A percentile compares a stretch with the other conserved stretches of the same genome.
phyloP scores from a whole-genome alignment of 1,140 invertebrate species.

The Lepidostoma basale region DNA sequence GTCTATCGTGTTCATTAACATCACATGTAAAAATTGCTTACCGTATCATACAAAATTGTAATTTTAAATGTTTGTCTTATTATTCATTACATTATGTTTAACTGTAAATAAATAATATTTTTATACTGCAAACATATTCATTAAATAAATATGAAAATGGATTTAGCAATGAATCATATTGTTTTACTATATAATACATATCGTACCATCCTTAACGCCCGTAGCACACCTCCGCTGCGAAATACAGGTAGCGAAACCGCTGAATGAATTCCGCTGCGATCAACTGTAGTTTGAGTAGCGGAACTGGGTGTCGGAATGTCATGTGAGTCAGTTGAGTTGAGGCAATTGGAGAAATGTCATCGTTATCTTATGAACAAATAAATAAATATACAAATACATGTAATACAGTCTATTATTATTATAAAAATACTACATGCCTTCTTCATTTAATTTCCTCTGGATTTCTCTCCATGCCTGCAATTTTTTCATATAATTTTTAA shows the following conservation, averaged over 20 bases:
- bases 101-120: slow-evolving; percentile 13
- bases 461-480: not conserved
- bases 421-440: not conserved
- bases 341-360: too few species aligned
- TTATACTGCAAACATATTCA: not conserved
- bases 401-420: slow-evolving; percentile 11
- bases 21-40: too few species aligned
- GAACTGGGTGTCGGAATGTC: not conserved
- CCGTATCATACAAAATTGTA: too few species aligned
- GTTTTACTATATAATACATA: not conserved
- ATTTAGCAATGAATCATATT: not conserved
- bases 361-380: not conserved
- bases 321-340: too few species aligned
- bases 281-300: not conserved
- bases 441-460: not conserved
- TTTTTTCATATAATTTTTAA: not conserved
- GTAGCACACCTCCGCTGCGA: too few species aligned
- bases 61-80: not conserved
- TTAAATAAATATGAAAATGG: not conserved
- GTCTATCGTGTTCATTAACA: too few species aligned
- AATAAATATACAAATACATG: not conserved
- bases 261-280: too few species aligned
- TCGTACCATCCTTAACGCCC: not conserved
- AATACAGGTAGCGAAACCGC: too few species aligned
- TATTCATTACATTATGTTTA: not conserved